phyloP scores from a whole-genome alignment of 2,113 vertebrate species.

The Crypturellus undulatus region DNA sequence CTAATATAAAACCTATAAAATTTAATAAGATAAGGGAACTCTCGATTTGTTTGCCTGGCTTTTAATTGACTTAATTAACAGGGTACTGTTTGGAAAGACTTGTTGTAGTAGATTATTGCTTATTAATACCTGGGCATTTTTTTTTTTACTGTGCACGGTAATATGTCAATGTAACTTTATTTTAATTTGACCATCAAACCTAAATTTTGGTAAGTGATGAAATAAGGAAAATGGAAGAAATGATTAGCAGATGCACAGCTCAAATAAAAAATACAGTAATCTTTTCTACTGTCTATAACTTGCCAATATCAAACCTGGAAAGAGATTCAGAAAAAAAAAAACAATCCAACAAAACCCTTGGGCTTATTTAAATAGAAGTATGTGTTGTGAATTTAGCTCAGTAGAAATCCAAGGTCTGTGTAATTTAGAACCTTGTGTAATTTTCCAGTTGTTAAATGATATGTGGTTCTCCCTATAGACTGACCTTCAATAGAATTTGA shows the following conservation, averaged over 20 bases:
- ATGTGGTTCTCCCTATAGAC: not conserved
- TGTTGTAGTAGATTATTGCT: not conserved
- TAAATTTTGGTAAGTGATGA: not conserved
- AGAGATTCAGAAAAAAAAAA: not conserved
- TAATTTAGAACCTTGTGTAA: slow-evolving; percentile 49
- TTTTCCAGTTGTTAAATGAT: slow-evolving; percentile 36
- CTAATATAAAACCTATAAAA: not conserved
- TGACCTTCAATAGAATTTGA: slow-evolving; percentile 16
- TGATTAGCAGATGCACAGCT: not conserved
- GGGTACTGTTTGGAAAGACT: not conserved
- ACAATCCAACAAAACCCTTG: slow-evolving; percentile 1
- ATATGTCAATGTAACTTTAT: not conserved
- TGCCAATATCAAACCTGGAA: no score
- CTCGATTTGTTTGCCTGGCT: not conserved
- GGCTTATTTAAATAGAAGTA: slow-evolving; percentile 37
- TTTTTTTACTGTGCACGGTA: not conserved
- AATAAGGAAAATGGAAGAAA: not conserved
- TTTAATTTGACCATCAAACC: not conserved
- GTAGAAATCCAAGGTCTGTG: slow-evolving; percentile 42
- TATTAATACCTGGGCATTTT: not conserved
- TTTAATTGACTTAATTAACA: not conserved
- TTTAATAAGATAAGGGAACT: not conserved
- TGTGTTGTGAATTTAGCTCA: not conserved
- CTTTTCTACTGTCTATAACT: not conserved
- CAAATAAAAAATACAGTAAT: not conserved